Percentiles rank a stretch among this genome's conserved stretches.
Conservation (phyloP, 2,797 vertebrate genomes). For the Taenioides sp. region DNA sequence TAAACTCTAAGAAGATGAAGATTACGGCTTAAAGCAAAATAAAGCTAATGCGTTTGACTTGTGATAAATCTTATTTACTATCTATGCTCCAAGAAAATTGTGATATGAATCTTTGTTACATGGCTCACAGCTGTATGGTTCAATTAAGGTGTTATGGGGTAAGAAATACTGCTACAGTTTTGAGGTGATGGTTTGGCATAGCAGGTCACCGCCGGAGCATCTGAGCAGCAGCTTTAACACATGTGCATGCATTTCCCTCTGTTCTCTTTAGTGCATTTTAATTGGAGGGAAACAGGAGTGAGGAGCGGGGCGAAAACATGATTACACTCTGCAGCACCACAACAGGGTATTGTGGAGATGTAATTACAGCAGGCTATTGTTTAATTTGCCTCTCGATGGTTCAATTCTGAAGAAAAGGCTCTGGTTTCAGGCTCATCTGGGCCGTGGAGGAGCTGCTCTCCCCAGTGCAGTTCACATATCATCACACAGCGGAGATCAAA, state of each 20-base stretch:
- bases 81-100: background rate
- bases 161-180: background rate
- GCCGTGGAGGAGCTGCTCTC: conserved; percentile 53
- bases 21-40: background rate
- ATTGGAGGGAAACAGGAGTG: conserved; percentile 77
- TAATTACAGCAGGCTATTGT: conserved; percentile 79
- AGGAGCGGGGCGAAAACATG: conserved; percentile 70
- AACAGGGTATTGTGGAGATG: conserved; percentile 77
- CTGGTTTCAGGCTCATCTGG: conserved; percentile 69
- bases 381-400: conserved; percentile 76
- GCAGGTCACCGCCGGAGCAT: conserved; percentile 66
- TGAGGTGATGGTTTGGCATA: conserved; percentile 58
- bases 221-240: conserved; percentile 61
- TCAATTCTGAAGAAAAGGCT: conserved; percentile 66
- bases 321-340: conserved; percentile 77
- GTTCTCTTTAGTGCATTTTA: conserved; percentile 77
- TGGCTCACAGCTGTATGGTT: background rate
- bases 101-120: background rate
- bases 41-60: background rate
- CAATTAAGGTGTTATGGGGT: background rate
- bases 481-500: conserved; percentile 67
- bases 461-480: conserved; percentile 73
- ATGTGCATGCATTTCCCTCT: conserved; percentile 75
- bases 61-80: background rate
- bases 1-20: background rate